These are phyloP conservation scores for Lingula anatina DNA, from an alignment of 2,888 invertebrate species.

Conservation along the genomic window DNA sequence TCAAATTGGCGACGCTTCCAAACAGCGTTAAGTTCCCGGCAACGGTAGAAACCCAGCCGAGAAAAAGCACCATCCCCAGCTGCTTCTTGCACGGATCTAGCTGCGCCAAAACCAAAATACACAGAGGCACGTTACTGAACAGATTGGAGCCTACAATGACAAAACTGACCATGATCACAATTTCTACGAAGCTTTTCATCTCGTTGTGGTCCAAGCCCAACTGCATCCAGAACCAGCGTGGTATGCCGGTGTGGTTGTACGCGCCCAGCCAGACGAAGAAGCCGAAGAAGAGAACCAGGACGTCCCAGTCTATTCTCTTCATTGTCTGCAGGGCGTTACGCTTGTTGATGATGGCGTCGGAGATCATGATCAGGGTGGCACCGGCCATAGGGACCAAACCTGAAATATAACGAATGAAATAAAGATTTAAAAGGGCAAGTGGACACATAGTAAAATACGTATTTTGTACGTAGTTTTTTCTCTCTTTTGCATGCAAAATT, in stretches of 20 bases:
- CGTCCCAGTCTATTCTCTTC: conserved; percentile 15
- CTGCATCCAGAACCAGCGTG: conserved; percentile 13
- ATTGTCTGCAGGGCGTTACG: conserved; percentile 8
- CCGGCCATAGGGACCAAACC: conserved; percentile 18
- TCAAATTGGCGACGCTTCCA: conserved; percentile 19
- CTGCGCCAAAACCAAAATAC: conserved; percentile 17
- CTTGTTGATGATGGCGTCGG: conserved; percentile 15
- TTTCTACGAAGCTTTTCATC: conserved; percentile 1
- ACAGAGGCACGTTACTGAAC: conserved; percentile 21
- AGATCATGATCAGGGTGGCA: conserved; percentile 10
- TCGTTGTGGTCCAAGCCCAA: conserved; percentile 8
- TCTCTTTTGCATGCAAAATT: too few species aligned
- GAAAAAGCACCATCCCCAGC: conserved; percentile 14
- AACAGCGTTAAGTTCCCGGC: conserved; percentile 21
- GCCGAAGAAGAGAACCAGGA: conserved; percentile 19
- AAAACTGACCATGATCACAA: conserved; percentile 11
- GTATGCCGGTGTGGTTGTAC: conserved; percentile 14
- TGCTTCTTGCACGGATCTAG: conserved; percentile 14
- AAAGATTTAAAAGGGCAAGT: too few species aligned
- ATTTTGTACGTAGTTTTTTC: too few species aligned
- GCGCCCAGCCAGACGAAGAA: conserved; percentile 21
- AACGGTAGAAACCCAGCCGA: conserved; percentile 18
- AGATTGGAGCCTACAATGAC: conserved; percentile 17
- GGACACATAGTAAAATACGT: neutral
- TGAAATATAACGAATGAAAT: conserved; percentile 8